Conservation (phyloP, 2,888 invertebrate genomes). For the Caenorhabditis zanzibari region DNA sequence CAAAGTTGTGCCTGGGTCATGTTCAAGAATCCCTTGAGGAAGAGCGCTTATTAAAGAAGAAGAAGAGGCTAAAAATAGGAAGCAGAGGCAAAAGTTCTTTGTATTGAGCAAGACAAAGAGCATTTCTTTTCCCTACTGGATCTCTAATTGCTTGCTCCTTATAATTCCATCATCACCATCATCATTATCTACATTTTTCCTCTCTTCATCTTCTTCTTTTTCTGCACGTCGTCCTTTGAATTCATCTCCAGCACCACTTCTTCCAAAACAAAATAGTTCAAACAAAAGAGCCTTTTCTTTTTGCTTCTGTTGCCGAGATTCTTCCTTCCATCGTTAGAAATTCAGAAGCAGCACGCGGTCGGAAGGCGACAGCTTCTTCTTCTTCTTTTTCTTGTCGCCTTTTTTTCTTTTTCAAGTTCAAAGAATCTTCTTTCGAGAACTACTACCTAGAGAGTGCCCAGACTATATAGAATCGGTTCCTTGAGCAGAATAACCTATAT, state of each 20-base stretch:
- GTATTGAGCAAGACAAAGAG: conserved; percentile 4
- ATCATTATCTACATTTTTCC: conserved; percentile 22
- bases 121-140: background rate
- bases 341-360: conserved; percentile 56
- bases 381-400: background rate
- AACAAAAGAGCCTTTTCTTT: conserved; percentile 42
- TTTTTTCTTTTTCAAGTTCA: conserved; percentile 48
- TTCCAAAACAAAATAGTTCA: conserved; percentile 33
- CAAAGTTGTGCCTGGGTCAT: conserved; percentile 48
- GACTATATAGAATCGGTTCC: conserved; percentile 47
- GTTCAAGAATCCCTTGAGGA: conserved; percentile 41
- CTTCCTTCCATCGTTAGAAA: conserved; percentile 48
- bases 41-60: conserved; percentile 33
- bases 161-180: conserved; percentile 37
- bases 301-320: conserved; percentile 36
- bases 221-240: conserved; percentile 41
- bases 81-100: background rate
- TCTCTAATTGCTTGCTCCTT: conserved; percentile 42
- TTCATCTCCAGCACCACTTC: conserved; percentile 9
- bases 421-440: conserved; percentile 33
- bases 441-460: background rate
- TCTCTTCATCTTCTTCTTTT: conserved; percentile 7
- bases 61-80: conserved; percentile 37
- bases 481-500: conserved; percentile 24
- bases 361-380: conserved; percentile 33